Conservation (phyloP, 1,140 invertebrate species). For the Macrobrachium nipponense region DNA sequence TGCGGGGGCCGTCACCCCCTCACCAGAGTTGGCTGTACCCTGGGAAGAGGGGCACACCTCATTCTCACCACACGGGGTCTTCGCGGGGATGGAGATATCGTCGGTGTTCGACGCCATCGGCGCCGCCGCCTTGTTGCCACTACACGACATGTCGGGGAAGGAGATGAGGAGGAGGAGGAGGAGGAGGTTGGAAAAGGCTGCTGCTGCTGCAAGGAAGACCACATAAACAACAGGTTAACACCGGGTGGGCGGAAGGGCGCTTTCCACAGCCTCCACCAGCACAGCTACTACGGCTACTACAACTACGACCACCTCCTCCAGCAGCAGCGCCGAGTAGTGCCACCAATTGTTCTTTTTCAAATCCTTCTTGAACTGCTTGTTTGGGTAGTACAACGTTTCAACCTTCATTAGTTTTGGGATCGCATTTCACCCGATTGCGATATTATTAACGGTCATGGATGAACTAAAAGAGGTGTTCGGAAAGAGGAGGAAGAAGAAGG, state of each 20-base stretch:
- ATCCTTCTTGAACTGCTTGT: no score
- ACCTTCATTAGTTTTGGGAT: constrained; percentile 1
- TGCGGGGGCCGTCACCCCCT: constrained; percentile 41
- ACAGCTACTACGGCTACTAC: no score
- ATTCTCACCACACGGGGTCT: neutral
- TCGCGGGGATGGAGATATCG: neutral
- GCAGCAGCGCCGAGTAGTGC: no score
- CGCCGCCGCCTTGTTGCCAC: constrained; percentile 33
- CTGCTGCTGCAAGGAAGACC: neutral
- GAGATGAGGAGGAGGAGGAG: constrained; percentile 1
- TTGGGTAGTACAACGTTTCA: no score
- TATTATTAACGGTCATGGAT: neutral
- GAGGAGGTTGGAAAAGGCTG: constrained; percentile 32
- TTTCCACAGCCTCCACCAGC: no score
- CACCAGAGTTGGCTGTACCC: constrained; percentile 5
- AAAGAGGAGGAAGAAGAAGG: constrained; percentile 13
- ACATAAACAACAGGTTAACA: no score
- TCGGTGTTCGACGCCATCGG: constrained; percentile 13
- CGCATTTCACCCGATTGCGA: neutral
- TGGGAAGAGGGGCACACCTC: constrained; percentile 26
- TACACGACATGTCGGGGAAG: constrained; percentile 33
- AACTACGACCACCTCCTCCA: no score
- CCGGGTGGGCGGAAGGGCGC: no score
- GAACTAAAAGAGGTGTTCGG: neutral
- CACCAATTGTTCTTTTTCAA: no score